phyloP scores from a whole-genome alignment of 2,113 vertebrate genomes.

The Chloropsis cyanopogon region DNA sequence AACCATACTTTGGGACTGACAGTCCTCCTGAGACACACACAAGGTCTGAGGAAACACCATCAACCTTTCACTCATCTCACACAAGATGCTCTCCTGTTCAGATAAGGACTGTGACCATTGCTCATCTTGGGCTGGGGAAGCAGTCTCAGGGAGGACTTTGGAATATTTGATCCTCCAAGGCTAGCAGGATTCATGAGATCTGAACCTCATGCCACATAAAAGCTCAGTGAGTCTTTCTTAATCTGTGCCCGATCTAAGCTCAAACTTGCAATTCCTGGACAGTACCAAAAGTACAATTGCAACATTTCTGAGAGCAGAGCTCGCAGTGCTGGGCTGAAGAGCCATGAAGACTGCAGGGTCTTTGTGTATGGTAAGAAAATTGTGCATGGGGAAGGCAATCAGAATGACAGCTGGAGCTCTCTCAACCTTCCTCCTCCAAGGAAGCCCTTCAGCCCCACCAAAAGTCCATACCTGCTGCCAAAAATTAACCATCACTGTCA shows the following conservation, averaged over 20 bases:
- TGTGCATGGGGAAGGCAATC: not conserved
- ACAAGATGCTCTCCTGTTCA: not conserved
- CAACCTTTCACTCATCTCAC: not conserved
- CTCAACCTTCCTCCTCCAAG: not conserved
- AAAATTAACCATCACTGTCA: not conserved
- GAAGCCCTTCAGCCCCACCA: not conserved
- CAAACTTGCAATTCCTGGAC: not conserved
- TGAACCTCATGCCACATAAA: not conserved
- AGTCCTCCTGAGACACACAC: not conserved
- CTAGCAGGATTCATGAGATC: not conserved
- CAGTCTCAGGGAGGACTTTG: not conserved
- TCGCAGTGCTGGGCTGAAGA: not conserved
- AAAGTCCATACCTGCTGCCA: not conserved
- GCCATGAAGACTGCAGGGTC: not conserved
- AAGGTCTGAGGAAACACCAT: not conserved
- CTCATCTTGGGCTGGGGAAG: not conserved
- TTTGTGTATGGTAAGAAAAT: not conserved
- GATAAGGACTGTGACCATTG: not conserved
- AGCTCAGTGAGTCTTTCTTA: not conserved
- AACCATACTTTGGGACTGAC: fast-evolving
- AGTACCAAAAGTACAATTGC: not conserved
- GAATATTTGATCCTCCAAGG: not conserved
- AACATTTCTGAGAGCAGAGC: not conserved
- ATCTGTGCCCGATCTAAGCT: not conserved
- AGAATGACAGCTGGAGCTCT: not conserved